Conservation (phyloP, 1,140 invertebrate species). For the Euglossa dilemma region DNA sequence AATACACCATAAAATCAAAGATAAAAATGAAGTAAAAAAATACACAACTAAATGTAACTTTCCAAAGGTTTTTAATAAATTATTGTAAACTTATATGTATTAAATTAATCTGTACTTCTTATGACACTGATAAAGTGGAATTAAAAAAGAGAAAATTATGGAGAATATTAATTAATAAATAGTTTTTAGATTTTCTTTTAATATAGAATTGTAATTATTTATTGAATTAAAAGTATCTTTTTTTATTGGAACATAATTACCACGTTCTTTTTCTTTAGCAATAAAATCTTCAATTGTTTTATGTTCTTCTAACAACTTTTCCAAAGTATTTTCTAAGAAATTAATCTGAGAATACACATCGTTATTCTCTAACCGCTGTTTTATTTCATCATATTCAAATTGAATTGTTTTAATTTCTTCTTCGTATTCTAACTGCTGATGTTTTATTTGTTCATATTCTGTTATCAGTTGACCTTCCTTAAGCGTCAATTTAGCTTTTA, state of each 20-base stretch:
- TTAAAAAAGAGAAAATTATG: constrained; percentile 64
- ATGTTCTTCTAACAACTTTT: constrained; percentile 70
- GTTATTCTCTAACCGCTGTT: constrained; percentile 72
- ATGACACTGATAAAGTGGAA: constrained; percentile 63
- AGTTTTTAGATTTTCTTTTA: constrained; percentile 69
- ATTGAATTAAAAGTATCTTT: constrained; percentile 60
- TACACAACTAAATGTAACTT: constrained; percentile 73
- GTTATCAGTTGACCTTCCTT: constrained; percentile 67
- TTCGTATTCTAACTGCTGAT: constrained; percentile 57
- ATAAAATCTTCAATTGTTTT: constrained; percentile 68
- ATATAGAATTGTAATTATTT: constrained; percentile 61
- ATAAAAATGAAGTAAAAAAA: constrained; percentile 80
- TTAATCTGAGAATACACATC: constrained; percentile 77
- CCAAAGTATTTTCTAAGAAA: constrained; percentile 74
- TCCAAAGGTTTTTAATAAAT: constrained; percentile 58
- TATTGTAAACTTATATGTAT: constrained; percentile 11
- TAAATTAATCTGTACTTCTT: not conserved
- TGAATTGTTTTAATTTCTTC: constrained; percentile 65
- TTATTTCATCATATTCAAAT: constrained; percentile 71
- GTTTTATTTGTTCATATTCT: constrained; percentile 67
- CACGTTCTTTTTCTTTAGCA: constrained; percentile 58
- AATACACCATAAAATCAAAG: constrained; percentile 78
- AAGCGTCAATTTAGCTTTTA: constrained; percentile 64
- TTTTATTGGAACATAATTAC: constrained; percentile 70
- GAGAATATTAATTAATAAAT: constrained; percentile 60